phyloP scores from a whole-genome alignment of 2,888 invertebrate genomes.

The Drosophila monieri region DNA sequence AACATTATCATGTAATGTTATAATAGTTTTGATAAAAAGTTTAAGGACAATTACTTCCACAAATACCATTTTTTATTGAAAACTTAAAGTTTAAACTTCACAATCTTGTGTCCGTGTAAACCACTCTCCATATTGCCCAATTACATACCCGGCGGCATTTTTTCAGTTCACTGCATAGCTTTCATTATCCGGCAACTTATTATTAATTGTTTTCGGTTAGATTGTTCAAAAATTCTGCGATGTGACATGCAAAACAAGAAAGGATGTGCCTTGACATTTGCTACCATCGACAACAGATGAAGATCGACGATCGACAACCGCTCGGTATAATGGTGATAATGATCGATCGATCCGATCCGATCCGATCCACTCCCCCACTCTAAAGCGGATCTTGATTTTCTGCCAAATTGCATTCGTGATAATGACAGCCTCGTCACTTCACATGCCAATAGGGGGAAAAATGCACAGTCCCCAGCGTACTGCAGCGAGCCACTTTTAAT shows the following conservation, averaged over 20 bases:
- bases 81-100: too few relatives aligned
- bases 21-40: background rate
- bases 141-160: conserved; percentile 51
- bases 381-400: conserved; percentile 18
- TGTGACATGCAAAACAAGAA: conserved; percentile 47
- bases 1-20: background rate
- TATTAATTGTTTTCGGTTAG: conserved; percentile 38
- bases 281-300: conserved; percentile 36
- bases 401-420: conserved; percentile 60
- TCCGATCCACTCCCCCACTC: conserved; percentile 28
- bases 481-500: conserved; percentile 43
- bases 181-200: conserved; percentile 50
- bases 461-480: conserved; percentile 9
- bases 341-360: conserved; percentile 49
- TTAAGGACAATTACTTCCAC: too few relatives aligned
- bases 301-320: conserved; percentile 28
- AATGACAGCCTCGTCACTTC: conserved; percentile 51
- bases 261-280: conserved; percentile 76
- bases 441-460: conserved; percentile 19
- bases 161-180: conserved; percentile 35
- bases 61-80: too few relatives aligned
- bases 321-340: conserved; percentile 51
- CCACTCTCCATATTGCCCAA: conserved; percentile 18
- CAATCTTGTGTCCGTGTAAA: conserved; percentile 7
- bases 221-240: conserved; percentile 45